Percentiles rank a stretch among this genome's conserved stretches.
Evolutionary conservation across 1,140 invertebrate genomes (phyloP).

Genomic region (Mya arenaria): DNA sequence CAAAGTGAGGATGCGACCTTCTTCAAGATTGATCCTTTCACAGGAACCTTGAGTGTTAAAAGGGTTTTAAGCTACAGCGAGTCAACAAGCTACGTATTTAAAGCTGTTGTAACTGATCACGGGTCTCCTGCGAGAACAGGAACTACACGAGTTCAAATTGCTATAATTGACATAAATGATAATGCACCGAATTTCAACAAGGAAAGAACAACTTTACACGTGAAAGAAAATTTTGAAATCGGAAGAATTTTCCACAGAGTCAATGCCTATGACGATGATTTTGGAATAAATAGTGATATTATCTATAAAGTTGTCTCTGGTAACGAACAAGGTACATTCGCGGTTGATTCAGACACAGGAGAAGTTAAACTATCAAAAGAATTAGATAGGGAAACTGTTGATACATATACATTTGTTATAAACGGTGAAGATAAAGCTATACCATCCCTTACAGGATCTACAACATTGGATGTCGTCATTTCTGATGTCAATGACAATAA

Average conservation of each 20-base stretch:
- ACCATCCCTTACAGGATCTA: conserved; percentile 1
- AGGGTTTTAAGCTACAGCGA: conserved; percentile 12
- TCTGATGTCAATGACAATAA: conserved; percentile 46
- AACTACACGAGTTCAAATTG: conserved; percentile 14
- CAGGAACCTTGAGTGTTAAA: conserved; percentile 27
- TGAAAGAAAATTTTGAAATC: conserved; percentile 21
- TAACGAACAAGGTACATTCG: conserved; percentile 27
- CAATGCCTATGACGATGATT: conserved; percentile 36
- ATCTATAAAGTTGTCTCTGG: conserved; percentile 10
- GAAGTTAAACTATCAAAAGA: conserved; percentile 4
- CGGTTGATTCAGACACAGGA: conserved; percentile 26
- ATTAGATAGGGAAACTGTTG: conserved; percentile 37
- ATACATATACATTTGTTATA: conserved; percentile 1
- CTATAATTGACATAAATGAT: conserved; percentile 44
- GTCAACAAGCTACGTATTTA: conserved; percentile 21
- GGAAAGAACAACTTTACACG: background rate
- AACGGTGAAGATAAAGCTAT: conserved; percentile 38
- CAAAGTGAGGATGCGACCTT: conserved; percentile 7
- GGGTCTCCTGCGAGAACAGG: conserved; percentile 38
- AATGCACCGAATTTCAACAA: conserved; percentile 27
- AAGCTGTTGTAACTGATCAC: conserved; percentile 36
- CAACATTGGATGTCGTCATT: background rate
- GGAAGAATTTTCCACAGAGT: conserved; percentile 13
- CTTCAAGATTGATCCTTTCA: conserved; percentile 29
- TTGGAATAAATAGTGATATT: conserved; percentile 29